Conservation (phyloP, 2,888 invertebrate genomes). For the Charanyca ferruginea region DNA sequence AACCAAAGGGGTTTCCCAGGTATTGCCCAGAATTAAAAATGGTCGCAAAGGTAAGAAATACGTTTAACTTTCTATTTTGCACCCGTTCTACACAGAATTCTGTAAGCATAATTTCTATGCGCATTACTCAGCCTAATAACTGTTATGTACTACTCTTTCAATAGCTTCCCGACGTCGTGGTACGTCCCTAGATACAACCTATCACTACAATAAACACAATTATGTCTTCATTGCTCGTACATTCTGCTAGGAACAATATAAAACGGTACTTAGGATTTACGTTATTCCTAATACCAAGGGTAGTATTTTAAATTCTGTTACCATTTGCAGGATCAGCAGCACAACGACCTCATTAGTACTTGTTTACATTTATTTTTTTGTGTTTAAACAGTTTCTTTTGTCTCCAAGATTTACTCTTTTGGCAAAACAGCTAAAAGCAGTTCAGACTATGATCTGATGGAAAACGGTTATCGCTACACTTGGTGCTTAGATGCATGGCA, state of each 20-base stretch:
- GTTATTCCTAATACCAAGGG: conserved; percentile 3
- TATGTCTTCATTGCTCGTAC: conserved; percentile 13
- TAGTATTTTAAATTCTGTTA: conserved; percentile 3
- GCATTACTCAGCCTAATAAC: not conserved
- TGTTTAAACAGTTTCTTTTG: no score
- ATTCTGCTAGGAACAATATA: conserved; percentile 11
- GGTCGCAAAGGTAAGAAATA: no score
- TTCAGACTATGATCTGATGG: no score
- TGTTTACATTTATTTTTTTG: no score
- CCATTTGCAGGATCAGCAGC: not conserved
- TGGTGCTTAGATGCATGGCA: no score
- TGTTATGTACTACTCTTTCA: not conserved
- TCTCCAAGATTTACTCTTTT: no score
- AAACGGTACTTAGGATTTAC: conserved; percentile 21
- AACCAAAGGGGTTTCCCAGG: no score
- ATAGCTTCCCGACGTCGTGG: conserved; percentile 1
- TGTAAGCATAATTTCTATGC: not conserved
- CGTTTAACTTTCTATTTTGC: no score
- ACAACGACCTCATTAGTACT: not conserved
- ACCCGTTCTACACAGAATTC: not conserved
- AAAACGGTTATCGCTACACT: no score
- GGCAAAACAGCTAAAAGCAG: no score
- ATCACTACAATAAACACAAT: conserved; percentile 10
- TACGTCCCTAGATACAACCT: conserved; percentile 23
- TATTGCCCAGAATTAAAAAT: no score